These are phyloP conservation scores for Bradypodion ventrale DNA, from an alignment of 2,797 vertebrate genomes.

Conservation along the genomic window DNA sequence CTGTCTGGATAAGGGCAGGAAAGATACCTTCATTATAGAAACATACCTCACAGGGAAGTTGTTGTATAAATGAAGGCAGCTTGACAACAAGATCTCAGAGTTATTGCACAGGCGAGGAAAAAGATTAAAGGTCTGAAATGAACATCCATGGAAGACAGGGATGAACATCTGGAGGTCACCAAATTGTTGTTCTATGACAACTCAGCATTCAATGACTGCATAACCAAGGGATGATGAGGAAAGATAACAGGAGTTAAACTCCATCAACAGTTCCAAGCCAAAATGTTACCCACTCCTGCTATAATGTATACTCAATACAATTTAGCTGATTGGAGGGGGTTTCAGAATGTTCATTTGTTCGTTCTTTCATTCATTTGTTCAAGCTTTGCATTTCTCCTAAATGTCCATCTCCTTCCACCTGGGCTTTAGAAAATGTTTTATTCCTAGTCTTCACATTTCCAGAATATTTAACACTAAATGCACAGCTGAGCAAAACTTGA, in stretches of 20 bases:
- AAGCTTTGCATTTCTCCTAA: background rate
- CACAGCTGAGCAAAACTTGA: background rate
- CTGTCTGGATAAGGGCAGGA: too few relatives aligned
- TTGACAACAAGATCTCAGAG: too few relatives aligned
- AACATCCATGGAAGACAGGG: background rate
- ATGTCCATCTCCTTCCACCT: background rate
- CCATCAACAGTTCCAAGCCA: background rate
- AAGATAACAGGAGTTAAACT: background rate
- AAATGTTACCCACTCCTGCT: background rate
- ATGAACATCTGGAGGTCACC: background rate
- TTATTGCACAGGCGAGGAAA: too few relatives aligned
- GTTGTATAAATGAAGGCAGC: too few relatives aligned
- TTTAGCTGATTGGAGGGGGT: too few relatives aligned
- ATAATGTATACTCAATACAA: background rate
- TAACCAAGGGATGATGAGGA: background rate
- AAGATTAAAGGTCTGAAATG: background rate
- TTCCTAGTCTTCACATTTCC: background rate
- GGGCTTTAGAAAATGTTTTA: background rate
- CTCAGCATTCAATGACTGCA: too few relatives aligned
- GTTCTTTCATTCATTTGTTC: too few relatives aligned
- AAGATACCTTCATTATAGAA: too few relatives aligned
- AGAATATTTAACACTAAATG: background rate
- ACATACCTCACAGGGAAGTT: too few relatives aligned
- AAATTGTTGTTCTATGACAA: background rate
- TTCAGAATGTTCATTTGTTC: background rate